Evolutionary conservation across 2,888 invertebrate genomes (phyloP), one percentile per base, ranked within the genome.

Genomic region (Epiperipatus broadwayi): DNA sequence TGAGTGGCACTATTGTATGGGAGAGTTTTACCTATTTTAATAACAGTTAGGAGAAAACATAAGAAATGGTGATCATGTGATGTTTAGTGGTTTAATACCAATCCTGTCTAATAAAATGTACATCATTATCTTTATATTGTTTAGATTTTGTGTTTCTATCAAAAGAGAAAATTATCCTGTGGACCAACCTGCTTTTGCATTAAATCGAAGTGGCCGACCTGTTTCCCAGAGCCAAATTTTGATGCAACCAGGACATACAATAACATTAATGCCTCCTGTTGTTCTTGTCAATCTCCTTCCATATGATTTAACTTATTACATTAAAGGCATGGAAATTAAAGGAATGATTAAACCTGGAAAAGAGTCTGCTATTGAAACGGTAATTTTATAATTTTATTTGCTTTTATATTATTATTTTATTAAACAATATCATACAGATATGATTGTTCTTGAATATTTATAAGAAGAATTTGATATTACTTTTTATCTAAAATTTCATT

Each of bases 241-340:
- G 42, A 41, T 45, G 3, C 70, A 83, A 44, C 83, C 89, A 4
- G 91, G 81, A 0, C 93, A 95, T 59, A 73, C 76, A 12, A 73
- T 95, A 43, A 72, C 74, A 2, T 63, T 97, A 32, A 64, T 81
- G 47, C 79, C 91, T 19, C 83, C 85, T 1, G 65, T 95, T 14
- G 59, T 77, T 12, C 56, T 93, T 3, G 73, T 75, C 46, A 95
- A 93, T 67, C 68, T 93, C 43, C 68, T 95, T 37, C 93, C 93
- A 0, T 55, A 62, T 32, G 68, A 69, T 43, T 46, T 67, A 37
- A 54, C 56, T 42, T 60, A 58, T 44, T 53, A 53, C 45, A 46
- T 59, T 25, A 52, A 52, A 43, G 48, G 48, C 7, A 51, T 51
- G 4, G 51, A 60, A 67, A 27, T 60, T 2, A 40, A 33, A 18